Evolutionary conservation across 2,797 vertebrate species (phyloP), one percentile per base, ranked within the genome.

Genomic region (Dallia pectoralis): DNA sequence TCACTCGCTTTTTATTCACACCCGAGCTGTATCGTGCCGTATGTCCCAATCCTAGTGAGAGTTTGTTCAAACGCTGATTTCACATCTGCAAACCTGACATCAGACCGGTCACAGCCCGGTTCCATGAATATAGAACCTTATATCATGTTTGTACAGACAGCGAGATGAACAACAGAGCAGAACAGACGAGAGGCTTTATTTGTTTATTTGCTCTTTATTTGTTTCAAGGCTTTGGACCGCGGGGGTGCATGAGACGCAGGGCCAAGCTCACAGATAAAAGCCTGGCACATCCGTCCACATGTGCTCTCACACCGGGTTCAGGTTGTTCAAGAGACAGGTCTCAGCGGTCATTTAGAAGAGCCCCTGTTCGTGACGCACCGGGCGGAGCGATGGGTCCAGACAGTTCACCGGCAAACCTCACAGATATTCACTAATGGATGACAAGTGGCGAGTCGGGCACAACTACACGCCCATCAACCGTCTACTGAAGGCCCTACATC

Each of bases 371-470:
- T 63, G 62, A 74, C 62, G 70, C 44, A 73, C 70, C 68, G 16
- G 65, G 78, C 70, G 68, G 76, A 74, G 44, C 76, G 64, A 73
- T 70, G 61, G 78, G 69, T 75, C 44, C 48, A 69, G 78, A 51
- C 61, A 66, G 78, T 74, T 81, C 76, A 80, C 72, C 74, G 70
- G 25, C 72, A 70, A 62, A 48, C 70, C 77, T 47, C 49, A 19
- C 40, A 40, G 67, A 79, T 40, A n/a, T 36, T 70, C 56, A 59
- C 72, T 53, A 73, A 80, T 30, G 27, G 67, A 75, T 49, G 49
- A 79, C 74, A 80, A 80, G 78, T 75, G 76, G 78, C 79, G 75
- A 61, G 67, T 70, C 44, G 47, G 32, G 64, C 44, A 48, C 44
- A 4, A 70, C 69, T 77, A 78, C 67, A 76, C 71, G 25, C 63